Evolutionary conservation across 1,140 invertebrate species (phyloP).

Genomic region (Drosophila baimaii): DNA sequence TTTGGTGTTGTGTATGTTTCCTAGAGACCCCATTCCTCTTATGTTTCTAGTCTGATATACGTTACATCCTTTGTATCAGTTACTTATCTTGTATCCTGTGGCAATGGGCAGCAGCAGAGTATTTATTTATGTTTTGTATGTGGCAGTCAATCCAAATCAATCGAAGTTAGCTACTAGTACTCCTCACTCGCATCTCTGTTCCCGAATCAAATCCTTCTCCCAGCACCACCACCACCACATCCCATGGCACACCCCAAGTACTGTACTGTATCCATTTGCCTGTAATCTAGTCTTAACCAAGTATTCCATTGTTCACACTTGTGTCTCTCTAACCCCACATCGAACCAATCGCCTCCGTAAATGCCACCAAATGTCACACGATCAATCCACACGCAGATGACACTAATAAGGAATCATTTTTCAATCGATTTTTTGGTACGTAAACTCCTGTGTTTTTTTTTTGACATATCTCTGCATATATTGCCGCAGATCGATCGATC

Average conservation of each 20-base stretch:
- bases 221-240: slow-evolving; percentile 5
- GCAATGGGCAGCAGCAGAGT: slow-evolving; percentile 1
- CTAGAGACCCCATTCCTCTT: slow-evolving; percentile 6
- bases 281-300: slow-evolving; percentile 31
- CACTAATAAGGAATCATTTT: slow-evolving; percentile 79
- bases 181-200: slow-evolving; percentile 31
- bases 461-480: slow-evolving; percentile 21
- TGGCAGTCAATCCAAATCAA: neutral
- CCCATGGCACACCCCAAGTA: slow-evolving; percentile 17
- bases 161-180: slow-evolving; percentile 11
- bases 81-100: neutral
- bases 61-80: slow-evolving; percentile 9
- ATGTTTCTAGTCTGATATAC: slow-evolving; percentile 10
- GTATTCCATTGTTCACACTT: slow-evolving; percentile 42
- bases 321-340: slow-evolving; percentile 46
- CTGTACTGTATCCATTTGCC: slow-evolving; percentile 15
- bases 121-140: slow-evolving; percentile 19
- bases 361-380: slow-evolving; percentile 42
- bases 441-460: slow-evolving; percentile 50
- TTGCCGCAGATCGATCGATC: slow-evolving; percentile 39
- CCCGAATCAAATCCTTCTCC: slow-evolving; percentile 4
- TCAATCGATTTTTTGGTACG: slow-evolving; percentile 80
- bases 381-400: slow-evolving; percentile 72
- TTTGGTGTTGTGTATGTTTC: slow-evolving; percentile 59
- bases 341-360: slow-evolving; percentile 40